A percentile compares a stretch with the other conserved stretches of the same genome.
These are phyloP conservation scores for Conus ventricosus DNA, from an alignment of 1,140 invertebrate species.

Conservation along the genomic window DNA sequence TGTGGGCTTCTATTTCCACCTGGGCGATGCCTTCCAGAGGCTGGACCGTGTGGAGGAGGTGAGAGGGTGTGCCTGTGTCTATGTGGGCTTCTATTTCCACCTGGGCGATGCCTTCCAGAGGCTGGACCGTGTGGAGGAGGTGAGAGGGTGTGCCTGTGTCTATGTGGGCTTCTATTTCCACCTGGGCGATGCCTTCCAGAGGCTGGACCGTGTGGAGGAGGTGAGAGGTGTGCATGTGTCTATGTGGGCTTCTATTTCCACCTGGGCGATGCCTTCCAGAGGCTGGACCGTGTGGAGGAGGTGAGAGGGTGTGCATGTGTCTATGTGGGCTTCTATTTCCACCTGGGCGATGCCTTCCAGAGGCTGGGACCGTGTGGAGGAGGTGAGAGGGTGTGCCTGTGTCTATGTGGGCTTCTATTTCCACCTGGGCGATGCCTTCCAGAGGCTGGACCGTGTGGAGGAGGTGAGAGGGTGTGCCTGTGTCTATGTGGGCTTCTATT, in stretches of 20 bases:
- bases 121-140: slow-evolving; percentile 80
- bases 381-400: slow-evolving; percentile 74
- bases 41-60: slow-evolving; percentile 60
- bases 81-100: slow-evolving; percentile 90
- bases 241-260: slow-evolving; percentile 83
- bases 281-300: slow-evolving; percentile 71
- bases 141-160: slow-evolving; percentile 35
- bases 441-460: slow-evolving; percentile 79
- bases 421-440: slow-evolving; percentile 87
- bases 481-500: slow-evolving; percentile 78
- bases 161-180: slow-evolving; percentile 83
- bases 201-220: slow-evolving; percentile 80
- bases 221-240: slow-evolving; percentile 64
- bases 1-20: slow-evolving; percentile 83
- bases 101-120: slow-evolving; percentile 87
- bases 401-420: slow-evolving; percentile 81
- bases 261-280: slow-evolving; percentile 85
- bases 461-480: slow-evolving; percentile 75
- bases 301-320: too few species aligned
- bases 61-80: too few species aligned
- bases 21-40: slow-evolving; percentile 86
- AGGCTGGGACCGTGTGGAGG: slow-evolving; percentile 79
- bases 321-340: slow-evolving; percentile 88
- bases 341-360: slow-evolving; percentile 87
- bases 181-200: slow-evolving; percentile 85